Evolutionary conservation across 2,113 vertebrate species (phyloP).

Genomic region (Nansenia antarctica): DNA sequence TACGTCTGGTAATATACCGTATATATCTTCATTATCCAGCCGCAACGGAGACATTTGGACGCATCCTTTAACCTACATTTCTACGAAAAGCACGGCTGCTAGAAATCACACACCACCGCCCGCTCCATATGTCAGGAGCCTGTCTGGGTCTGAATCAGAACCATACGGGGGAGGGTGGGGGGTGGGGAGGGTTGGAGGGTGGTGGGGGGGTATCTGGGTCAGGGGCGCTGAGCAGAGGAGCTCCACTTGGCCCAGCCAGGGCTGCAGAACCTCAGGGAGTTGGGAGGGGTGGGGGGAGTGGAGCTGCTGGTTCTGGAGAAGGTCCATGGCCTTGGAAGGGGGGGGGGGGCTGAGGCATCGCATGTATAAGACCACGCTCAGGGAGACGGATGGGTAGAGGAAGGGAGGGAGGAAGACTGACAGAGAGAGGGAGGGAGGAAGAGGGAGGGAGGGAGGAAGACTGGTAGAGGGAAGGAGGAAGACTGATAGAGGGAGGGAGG

Average conservation of each 20-base stretch:
- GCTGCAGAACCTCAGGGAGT: background rate
- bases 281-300: background rate
- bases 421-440: background rate
- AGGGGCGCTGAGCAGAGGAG: background rate
- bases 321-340: background rate
- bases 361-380: background rate
- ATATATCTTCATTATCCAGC: too few relatives aligned
- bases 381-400: background rate
- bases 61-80: background rate
- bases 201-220: background rate
- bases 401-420: too few relatives aligned
- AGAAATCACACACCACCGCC: conserved; percentile 6
- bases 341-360: background rate
- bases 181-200: background rate
- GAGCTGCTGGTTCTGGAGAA: background rate
- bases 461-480: too few relatives aligned
- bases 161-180: background rate
- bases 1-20: background rate
- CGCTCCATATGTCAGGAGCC: background rate
- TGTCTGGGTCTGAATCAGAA: background rate
- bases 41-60: background rate
- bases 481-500: too few relatives aligned
- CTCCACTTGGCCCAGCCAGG: background rate
- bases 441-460: background rate
- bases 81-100: background rate